Evolutionary conservation across 2,113 vertebrate species (phyloP), one percentile per base, ranked within the genome.

Genomic region (Euleptes europaea): DNA sequence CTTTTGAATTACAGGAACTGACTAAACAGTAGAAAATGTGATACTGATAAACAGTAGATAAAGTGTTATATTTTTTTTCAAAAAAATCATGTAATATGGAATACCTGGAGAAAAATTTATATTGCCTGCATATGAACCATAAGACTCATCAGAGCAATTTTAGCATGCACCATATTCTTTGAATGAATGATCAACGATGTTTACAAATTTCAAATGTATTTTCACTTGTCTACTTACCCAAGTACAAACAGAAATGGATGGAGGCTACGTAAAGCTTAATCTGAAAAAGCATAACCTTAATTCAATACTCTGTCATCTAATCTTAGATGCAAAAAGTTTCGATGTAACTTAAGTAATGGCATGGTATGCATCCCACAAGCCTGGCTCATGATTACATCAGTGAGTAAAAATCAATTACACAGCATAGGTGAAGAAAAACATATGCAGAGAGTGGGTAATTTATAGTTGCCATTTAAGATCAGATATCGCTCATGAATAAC

Each of bases 401-500:
- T 71, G 51, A 85, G 38, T 60, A 28, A 85, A 84, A 78, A 84
- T 78, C 75, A 78, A 78, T 71, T 85, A 51, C 40, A 65, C 60
- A 42, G 77, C 77, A 80, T 80, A 80, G 54, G 67, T 80, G 84
- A 73, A 85, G 69, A 80, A 63, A 85, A 65, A 73, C 84, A 60
- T 60, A 65, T 49, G 67, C 76, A 65, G 31, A 73, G 80, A 80
- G 33, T n/a, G n/a, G 38, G n/a, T 42, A 65, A 80, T 85, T 85
- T 85, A 85, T 73, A 73, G 77, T 26, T 65, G 54, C n/a, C 77
- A 65, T 63, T 73, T 85, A 63, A 85, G 69, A 73, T 49, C 84
- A 80, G 76, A 72, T 85, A 85, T 63, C 47, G 54, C 54, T 80
- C 77, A 85, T 85, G 84, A 85, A 80, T 85, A 85, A 73, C 54